Evolutionary conservation across 2,888 invertebrate species (phyloP).

Genomic region (Cinara cedri): DNA sequence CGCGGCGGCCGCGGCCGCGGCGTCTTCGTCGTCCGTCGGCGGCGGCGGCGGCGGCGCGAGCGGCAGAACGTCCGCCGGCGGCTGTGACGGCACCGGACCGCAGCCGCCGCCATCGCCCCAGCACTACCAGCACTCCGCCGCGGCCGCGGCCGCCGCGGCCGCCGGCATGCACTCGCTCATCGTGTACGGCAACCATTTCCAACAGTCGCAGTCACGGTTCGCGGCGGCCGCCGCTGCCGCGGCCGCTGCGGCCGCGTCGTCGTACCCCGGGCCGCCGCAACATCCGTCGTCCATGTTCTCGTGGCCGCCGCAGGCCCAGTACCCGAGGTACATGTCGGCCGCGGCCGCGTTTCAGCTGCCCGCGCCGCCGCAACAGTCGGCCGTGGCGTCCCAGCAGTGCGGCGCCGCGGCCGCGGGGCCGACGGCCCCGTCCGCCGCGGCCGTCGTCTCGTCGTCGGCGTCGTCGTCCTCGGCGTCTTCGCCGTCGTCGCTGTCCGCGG

Average conservation of each 20-base stretch:
- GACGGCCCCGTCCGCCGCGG: conserved; percentile 62
- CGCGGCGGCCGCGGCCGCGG: conserved; percentile 69
- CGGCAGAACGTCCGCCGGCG: conserved; percentile 63
- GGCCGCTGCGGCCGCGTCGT: conserved; percentile 58
- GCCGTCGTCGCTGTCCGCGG: background rate
- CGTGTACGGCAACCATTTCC: conserved; percentile 47
- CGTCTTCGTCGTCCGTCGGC: conserved; percentile 66
- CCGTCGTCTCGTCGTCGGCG: conserved; percentile 27
- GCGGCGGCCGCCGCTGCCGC: conserved; percentile 58
- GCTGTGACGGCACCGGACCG: conserved; percentile 64
- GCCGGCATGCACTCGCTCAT: conserved; percentile 52
- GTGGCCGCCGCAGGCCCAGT: conserved; percentile 61
- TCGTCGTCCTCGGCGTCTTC: background rate
- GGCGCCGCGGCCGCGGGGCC: conserved; percentile 63
- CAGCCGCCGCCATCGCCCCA: conserved; percentile 66
- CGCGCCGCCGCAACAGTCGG: conserved; percentile 61
- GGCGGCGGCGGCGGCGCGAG: conserved; percentile 62
- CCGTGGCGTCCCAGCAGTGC: conserved; percentile 63
- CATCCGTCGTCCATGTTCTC: conserved; percentile 63
- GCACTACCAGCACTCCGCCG: conserved; percentile 62
- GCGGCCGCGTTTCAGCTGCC: conserved; percentile 61
- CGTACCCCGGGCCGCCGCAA: conserved; percentile 58
- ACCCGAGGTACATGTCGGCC: conserved; percentile 49
- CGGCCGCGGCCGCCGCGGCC: conserved; percentile 41
- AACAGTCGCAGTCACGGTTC: conserved; percentile 69